Conservation (phyloP, 2,797 vertebrate species). For the Xenentodon cancila region DNA sequence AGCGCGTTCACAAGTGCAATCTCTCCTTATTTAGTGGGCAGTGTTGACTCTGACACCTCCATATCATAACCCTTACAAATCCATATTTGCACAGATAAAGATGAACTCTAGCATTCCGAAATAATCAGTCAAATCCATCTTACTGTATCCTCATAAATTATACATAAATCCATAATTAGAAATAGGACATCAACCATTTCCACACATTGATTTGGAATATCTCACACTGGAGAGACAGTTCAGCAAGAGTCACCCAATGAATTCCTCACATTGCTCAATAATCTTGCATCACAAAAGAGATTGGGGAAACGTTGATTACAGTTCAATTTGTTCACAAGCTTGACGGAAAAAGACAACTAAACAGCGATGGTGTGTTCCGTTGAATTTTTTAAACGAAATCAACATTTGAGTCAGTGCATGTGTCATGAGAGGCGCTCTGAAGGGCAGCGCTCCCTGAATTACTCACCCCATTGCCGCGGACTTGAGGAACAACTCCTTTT, state of each 20-base stretch:
- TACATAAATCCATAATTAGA: background rate
- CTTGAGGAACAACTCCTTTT: constrained; percentile 69
- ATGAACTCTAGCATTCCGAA: background rate
- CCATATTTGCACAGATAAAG: constrained; percentile 12
- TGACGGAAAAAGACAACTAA: background rate
- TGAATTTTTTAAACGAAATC: constrained; percentile 16
- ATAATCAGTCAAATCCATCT: background rate
- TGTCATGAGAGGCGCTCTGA: constrained; percentile 54
- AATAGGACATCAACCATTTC: constrained; percentile 2
- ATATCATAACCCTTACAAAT: constrained; percentile 39
- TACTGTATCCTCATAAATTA: constrained; percentile 2
- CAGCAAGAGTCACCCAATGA: constrained; percentile 15
- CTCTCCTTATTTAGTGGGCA: constrained; percentile 49
- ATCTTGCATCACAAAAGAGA: background rate
- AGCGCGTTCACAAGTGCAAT: constrained; percentile 34
- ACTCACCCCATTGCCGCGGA: constrained; percentile 84
- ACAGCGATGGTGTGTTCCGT: background rate
- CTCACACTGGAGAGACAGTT: constrained; percentile 4
- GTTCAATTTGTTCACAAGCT: constrained; percentile 1
- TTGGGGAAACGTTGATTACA: background rate
- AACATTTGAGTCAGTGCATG: constrained; percentile 48
- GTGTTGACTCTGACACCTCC: constrained; percentile 59
- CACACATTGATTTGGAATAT: constrained; percentile 8
- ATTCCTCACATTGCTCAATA: background rate
- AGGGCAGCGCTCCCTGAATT: constrained; percentile 43